phyloP scores from a whole-genome alignment of 2,113 vertebrate species.

The Panthera leo region DNA sequence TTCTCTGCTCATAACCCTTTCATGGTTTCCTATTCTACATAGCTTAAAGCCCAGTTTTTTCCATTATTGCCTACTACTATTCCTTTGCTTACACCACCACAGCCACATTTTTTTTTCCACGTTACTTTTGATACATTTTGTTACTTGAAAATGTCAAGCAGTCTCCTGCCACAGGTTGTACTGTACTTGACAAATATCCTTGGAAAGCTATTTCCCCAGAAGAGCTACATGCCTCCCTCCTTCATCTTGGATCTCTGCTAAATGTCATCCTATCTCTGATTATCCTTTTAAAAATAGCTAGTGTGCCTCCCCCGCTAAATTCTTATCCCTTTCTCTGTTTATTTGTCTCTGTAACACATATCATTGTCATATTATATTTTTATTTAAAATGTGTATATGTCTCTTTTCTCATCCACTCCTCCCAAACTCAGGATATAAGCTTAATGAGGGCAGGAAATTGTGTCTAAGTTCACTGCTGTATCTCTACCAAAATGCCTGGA shows the following conservation, averaged over 20 bases:
- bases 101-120: neutral
- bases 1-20: neutral
- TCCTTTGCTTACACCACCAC: neutral
- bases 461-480: neutral
- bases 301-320: neutral
- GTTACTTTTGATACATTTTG: neutral
- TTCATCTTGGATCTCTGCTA: neutral
- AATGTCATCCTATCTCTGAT: neutral
- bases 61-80: neutral
- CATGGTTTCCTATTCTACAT: neutral
- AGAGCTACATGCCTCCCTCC: neutral
- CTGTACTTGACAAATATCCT: neutral
- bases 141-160: neutral
- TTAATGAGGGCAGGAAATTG: neutral
- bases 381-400: neutral
- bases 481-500: neutral
- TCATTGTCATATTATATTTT: conserved; percentile 6
- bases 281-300: neutral
- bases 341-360: neutral
- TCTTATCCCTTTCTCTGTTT: neutral
- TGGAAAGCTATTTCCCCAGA: neutral
- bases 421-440: neutral
- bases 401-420: neutral
- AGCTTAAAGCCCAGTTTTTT: neutral
- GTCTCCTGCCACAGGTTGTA: neutral